Conservation (phyloP, 2,888 invertebrate species). For the Parnassius glacialis region DNA sequence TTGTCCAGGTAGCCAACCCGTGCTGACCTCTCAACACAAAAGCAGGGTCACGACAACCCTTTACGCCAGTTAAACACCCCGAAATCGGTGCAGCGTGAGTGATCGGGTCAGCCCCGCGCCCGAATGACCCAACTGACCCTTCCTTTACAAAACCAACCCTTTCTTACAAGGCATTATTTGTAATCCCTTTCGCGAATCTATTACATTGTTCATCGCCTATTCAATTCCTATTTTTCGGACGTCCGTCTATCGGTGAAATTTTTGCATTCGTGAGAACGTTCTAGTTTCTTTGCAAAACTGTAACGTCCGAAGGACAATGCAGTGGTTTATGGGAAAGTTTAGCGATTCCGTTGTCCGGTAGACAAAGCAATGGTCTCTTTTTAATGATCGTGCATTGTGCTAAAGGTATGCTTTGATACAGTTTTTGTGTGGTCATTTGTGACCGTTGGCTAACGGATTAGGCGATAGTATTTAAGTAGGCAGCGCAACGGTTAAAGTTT, state of each 20-base stretch:
- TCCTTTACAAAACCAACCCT: conserved; percentile 66
- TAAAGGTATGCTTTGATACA: conserved; percentile 63
- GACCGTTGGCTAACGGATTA: conserved; percentile 78
- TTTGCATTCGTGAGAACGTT: conserved; percentile 78
- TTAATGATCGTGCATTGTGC: conserved; percentile 77
- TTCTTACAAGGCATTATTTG: conserved; percentile 80
- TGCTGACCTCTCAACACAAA: conserved; percentile 59
- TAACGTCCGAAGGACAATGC: conserved; percentile 62
- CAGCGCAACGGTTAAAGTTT: conserved; percentile 47
- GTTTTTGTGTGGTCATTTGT: conserved; percentile 64
- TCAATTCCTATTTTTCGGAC: conserved; percentile 58
- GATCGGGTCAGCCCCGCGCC: conserved; percentile 75
- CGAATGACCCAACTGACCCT: conserved; percentile 74
- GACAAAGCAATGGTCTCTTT: conserved; percentile 76
- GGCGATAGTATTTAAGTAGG: conserved; percentile 71
- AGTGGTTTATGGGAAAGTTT: conserved; percentile 65
- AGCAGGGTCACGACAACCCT: conserved; percentile 70
- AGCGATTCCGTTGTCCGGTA: conserved; percentile 54
- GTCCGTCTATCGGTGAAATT: conserved; percentile 71
- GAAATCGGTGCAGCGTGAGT: conserved; percentile 76
- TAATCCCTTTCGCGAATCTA: conserved; percentile 82
- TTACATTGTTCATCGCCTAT: conserved; percentile 69
- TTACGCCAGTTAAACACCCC: conserved; percentile 74
- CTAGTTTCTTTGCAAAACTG: conserved; percentile 78
- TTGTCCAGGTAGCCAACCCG: conserved; percentile 72